Conservation (phyloP, 2,888 invertebrate species). For the Mythimna loreyi region DNA sequence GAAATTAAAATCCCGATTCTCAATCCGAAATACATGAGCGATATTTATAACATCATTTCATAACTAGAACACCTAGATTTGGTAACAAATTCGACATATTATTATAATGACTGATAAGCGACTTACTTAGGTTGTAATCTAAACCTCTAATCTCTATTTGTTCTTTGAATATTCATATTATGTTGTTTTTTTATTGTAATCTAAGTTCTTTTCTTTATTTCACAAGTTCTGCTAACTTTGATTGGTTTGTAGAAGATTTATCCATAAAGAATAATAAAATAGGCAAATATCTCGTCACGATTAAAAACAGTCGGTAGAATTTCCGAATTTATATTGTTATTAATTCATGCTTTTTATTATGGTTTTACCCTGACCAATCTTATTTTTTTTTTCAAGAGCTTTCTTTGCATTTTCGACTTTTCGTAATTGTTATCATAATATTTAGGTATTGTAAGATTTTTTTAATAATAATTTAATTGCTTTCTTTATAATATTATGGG, state of each 20-base stretch:
- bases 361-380: background rate
- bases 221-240: background rate
- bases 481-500: conserved; percentile 14
- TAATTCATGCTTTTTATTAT: background rate
- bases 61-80: background rate
- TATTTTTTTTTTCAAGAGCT: conserved; percentile 7
- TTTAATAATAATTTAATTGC: background rate
- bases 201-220: conserved; percentile 11
- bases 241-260: conserved; percentile 6
- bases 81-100: background rate
- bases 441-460: conserved; percentile 6
- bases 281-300: background rate
- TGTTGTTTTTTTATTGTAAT: conserved; percentile 30
- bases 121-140: conserved; percentile 8
- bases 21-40: background rate
- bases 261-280: conserved; percentile 12
- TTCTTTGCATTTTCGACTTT: conserved; percentile 26
- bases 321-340: background rate
- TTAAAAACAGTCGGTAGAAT: background rate
- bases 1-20: conserved; percentile 4
- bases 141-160: conserved; percentile 9
- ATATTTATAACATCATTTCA: conserved; percentile 1
- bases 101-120: conserved; percentile 2
- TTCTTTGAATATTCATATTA: conserved; percentile 12
- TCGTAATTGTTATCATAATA: conserved; percentile 22